Base-by-base conservation (phyloP, 2,113 vertebrate species). In the Chloropsis hardwickii region DNA sequence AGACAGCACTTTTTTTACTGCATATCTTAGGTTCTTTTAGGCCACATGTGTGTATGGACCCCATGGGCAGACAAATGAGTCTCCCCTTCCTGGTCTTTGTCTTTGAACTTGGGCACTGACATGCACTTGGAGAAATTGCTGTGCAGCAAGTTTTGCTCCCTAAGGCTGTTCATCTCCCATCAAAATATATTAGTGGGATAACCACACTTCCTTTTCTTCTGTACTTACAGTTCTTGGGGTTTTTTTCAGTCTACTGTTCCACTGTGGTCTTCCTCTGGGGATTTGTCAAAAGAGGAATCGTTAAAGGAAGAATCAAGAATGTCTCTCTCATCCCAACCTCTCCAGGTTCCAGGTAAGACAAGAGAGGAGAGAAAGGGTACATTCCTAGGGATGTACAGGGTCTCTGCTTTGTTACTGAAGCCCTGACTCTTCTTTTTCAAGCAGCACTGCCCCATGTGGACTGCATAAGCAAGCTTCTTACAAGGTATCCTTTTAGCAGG, bases 101-200 rank as follows among this genome's bases (percentile, higher is more conserved):
- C 95, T 97, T 89, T 95, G 66, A 93, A 86, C 79, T 91, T 90
- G 20, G 81, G n/a, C 33, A 48, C 65, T 95, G 96, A 94, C 79
- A 92, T 88, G 86, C 5, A 14, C 50, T 92, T 77, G 40, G 39
- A 95, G 65, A 88, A 96, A 87, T 37, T 90, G 73, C 81, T 88
- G 24, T 85, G 74, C 61, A 77, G 28, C 54, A 92, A 91, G 47
- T 88, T 96, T 74, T 88, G 56, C 51, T 91, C 22, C 67, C 50
- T 71, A 45, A 64, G 78, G 73, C 56, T 47, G 22, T 65, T 87
- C 65, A 56, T 84, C 69, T 86, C 61, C 45, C 64, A 33, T 42
- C 47, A 71, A 81, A 93, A 88, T 23, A 12, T 22, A 45, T 50
- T 90, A 54, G 53, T 54, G 58, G 40, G 19, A 57, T 87, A 16